A percentile compares a stretch with the other conserved stretches of the same genome.
Evolutionary conservation across 1,140 invertebrate genomes (phyloP).

Genomic region (Trypoxylus dichotomus): DNA sequence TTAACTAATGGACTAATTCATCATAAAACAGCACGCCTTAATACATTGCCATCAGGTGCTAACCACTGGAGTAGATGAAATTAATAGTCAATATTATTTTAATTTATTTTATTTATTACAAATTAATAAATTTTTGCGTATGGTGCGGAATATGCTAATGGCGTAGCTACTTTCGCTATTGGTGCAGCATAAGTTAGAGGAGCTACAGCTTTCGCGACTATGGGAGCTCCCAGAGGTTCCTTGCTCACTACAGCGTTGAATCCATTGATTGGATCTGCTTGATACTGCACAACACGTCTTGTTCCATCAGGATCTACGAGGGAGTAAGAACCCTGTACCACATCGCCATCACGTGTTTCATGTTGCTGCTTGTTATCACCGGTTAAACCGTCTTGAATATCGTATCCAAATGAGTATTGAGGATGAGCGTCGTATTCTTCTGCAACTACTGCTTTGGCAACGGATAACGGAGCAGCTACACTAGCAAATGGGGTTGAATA

Average conservation of each 20-base stretch:
- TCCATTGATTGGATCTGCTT: too few relatives aligned
- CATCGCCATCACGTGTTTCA: constrained; percentile 60
- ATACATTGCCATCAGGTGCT: too few relatives aligned
- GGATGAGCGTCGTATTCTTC: constrained; percentile 38
- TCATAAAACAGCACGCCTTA: too few relatives aligned
- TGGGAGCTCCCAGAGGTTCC: too few relatives aligned
- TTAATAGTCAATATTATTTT: too few relatives aligned
- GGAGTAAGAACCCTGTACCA: constrained; percentile 59
- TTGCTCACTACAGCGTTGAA: too few relatives aligned
- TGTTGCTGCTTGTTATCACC: constrained; percentile 61
- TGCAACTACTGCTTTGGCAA: constrained; percentile 49
- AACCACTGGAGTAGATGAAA: too few relatives aligned
- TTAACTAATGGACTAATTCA: too few relatives aligned
- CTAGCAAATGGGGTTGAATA: constrained; percentile 41
- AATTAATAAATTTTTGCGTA: too few relatives aligned
- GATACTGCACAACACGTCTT: too few relatives aligned
- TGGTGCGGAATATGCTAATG: constrained; percentile 38
- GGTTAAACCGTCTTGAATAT: constrained; percentile 59
- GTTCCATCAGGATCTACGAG: too few relatives aligned
- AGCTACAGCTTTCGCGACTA: neutral
- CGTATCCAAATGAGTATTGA: constrained; percentile 57
- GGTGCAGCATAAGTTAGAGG: constrained; percentile 31
- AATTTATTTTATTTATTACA: too few relatives aligned
- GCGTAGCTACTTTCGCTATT: constrained; percentile 50
- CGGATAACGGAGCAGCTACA: constrained; percentile 54